These are phyloP conservation scores for Blennius ocellaris DNA, from an alignment of 2,113 vertebrate genomes.

Conservation along the genomic window DNA sequence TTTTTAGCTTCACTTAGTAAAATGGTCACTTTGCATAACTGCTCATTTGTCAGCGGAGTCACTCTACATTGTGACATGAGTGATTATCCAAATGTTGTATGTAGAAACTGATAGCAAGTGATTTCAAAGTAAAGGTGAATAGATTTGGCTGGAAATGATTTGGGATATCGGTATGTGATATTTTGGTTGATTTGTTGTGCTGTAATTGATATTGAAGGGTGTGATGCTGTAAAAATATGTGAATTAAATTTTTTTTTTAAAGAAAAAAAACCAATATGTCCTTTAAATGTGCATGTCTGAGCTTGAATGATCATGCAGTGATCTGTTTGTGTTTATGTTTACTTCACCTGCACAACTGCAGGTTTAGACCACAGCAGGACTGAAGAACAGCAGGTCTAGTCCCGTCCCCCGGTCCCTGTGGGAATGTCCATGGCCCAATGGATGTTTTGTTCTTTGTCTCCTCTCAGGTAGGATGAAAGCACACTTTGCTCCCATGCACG, in stretches of 20 bases:
- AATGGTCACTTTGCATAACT: constrained; percentile 18
- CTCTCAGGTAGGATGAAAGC: constrained; percentile 39
- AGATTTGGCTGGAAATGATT: too few species aligned
- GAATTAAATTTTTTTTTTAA: too few species aligned
- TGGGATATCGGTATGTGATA: too few species aligned
- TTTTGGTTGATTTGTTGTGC: too few species aligned
- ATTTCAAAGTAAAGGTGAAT: too few species aligned
- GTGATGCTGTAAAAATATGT: too few species aligned
- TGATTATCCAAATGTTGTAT: too few species aligned
- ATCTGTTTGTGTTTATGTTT: background rate
- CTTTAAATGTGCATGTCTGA: background rate
- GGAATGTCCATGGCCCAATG: constrained; percentile 45
- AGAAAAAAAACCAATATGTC: too few species aligned
- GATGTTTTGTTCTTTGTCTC: constrained; percentile 60
- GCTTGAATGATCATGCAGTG: background rate
- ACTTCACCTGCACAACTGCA: constrained; percentile 6
- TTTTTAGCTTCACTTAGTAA: background rate
- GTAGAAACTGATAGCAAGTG: too few species aligned
- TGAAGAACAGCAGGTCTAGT: background rate
- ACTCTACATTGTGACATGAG: too few species aligned
- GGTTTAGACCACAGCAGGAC: background rate
- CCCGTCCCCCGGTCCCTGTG: constrained; percentile 33
- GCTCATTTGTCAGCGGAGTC: constrained; percentile 3
- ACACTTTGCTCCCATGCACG: background rate
- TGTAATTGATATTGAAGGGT: too few species aligned